A percentile compares a stretch with the other conserved stretches of the same genome.
Evolutionary conservation across 1,140 invertebrate genomes (phyloP).

Genomic region (Heterodera schachtii): DNA sequence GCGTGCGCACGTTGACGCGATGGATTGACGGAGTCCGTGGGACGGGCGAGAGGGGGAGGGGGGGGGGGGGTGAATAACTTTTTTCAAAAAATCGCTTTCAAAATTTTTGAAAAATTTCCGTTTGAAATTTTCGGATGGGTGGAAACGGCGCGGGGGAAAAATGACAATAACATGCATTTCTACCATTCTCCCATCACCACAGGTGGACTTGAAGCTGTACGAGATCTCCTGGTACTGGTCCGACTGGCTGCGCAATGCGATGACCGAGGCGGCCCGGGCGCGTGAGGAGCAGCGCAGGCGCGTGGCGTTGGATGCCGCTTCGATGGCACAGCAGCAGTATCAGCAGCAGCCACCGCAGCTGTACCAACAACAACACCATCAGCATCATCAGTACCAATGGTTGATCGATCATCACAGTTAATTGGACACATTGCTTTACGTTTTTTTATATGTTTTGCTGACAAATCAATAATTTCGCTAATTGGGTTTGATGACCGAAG

Average conservation of each 20-base stretch:
- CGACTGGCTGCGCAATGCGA: constrained; percentile 31
- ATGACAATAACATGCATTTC: too few relatives aligned
- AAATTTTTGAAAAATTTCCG: too few relatives aligned
- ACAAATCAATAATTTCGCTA: too few relatives aligned
- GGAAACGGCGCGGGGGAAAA: too few relatives aligned
- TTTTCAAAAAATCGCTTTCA: too few relatives aligned
- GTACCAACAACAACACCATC: not conserved
- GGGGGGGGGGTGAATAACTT: too few relatives aligned
- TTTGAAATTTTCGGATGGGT: too few relatives aligned
- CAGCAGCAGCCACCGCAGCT: not conserved
- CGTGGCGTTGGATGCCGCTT: constrained; percentile 11
- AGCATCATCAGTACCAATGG: constrained; percentile 1
- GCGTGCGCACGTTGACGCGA: constrained; percentile 28
- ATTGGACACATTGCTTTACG: too few relatives aligned
- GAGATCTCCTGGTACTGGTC: constrained; percentile 50
- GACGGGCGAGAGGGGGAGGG: not conserved
- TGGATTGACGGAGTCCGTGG: constrained; percentile 43
- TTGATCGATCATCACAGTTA: not conserved
- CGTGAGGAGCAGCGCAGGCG: not conserved
- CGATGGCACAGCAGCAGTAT: not conserved
- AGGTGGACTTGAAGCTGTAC: constrained; percentile 54
- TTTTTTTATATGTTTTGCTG: too few relatives aligned
- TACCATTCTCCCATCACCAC: not conserved
- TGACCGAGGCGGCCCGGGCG: not conserved
- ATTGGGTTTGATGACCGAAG: too few relatives aligned